These are phyloP conservation scores for Pristionchus entomophagus DNA, from an alignment of 2,888 invertebrate genomes.

Conservation along the genomic window DNA sequence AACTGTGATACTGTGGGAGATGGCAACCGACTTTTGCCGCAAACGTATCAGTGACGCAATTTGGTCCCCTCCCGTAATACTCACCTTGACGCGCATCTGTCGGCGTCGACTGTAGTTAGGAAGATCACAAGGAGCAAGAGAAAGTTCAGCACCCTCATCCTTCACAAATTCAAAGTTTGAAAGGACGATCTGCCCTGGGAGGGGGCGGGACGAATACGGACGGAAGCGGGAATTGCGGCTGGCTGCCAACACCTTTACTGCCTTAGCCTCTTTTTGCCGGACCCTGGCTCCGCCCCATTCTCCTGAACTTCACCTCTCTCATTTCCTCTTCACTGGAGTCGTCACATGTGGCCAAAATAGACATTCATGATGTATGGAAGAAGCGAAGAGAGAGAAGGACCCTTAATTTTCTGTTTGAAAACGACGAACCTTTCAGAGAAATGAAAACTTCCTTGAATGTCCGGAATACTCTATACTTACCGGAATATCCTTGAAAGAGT, in stretches of 20 bases:
- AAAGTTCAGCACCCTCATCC: neutral
- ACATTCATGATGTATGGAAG: neutral
- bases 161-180: neutral
- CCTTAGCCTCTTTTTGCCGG: neutral
- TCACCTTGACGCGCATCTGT: neutral
- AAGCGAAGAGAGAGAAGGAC: neutral
- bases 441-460: conserved; percentile 6
- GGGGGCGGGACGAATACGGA: neutral
- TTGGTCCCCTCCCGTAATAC: no score
- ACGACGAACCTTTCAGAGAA: neutral
- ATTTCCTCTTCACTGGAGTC: neutral
- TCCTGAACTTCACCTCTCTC: neutral
- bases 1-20: no score
- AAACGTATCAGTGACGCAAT: no score
- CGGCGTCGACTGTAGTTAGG: neutral
- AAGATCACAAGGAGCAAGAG: neutral
- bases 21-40: no score
- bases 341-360: neutral
- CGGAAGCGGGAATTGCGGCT: no score
- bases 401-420: neutral
- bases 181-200: neutral
- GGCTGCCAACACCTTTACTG: neutral
- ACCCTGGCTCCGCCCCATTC: neutral
- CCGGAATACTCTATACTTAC: no score
- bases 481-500: no score